Percentiles rank a stretch among this genome's conserved stretches.
phyloP scores from a whole-genome alignment of 2,113 vertebrate genomes.

The Scalopus aquaticus region DNA sequence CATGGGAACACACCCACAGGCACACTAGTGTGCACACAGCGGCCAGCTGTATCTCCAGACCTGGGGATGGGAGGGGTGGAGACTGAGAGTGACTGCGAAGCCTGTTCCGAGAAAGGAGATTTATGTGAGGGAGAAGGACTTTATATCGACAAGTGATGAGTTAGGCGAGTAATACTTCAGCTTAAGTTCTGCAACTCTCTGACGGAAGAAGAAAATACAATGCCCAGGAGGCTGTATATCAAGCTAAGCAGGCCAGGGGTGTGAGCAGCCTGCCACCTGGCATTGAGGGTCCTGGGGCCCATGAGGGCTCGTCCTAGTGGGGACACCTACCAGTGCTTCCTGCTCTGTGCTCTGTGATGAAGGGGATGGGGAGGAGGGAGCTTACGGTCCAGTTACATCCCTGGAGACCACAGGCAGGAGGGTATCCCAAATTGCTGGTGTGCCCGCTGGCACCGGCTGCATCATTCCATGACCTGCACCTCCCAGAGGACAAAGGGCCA shows the following conservation, averaged over 20 bases:
- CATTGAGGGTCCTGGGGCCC: not conserved
- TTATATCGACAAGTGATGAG: slow-evolving; percentile 52
- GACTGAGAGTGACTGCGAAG: not conserved
- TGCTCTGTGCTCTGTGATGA: not conserved
- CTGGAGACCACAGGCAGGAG: not conserved
- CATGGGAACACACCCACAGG: not conserved
- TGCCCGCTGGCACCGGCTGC: too few relatives aligned
- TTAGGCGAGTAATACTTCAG: slow-evolving; percentile 58
- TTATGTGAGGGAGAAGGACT: slow-evolving; percentile 23
- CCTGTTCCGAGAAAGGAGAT: not conserved
- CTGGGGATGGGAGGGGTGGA: not conserved
- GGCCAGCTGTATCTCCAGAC: too few relatives aligned
- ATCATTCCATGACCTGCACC: rapidly evolving
- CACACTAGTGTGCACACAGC: too few relatives aligned
- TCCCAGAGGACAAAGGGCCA: not conserved
- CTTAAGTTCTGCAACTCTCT: slow-evolving; percentile 37
- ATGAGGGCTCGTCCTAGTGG: not conserved
- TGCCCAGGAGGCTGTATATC: not conserved
- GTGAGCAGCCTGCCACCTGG: not conserved
- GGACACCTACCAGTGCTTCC: not conserved
- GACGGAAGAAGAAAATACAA: slow-evolving; percentile 18
- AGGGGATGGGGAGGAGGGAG: too few relatives aligned
- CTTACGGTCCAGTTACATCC: rapidly evolving
- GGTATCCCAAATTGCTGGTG: rapidly evolving
- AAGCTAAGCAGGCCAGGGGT: not conserved